Base-by-base conservation (phyloP, 2,888 invertebrate genomes). In the Drosophila cyrtoloma region DNA sequence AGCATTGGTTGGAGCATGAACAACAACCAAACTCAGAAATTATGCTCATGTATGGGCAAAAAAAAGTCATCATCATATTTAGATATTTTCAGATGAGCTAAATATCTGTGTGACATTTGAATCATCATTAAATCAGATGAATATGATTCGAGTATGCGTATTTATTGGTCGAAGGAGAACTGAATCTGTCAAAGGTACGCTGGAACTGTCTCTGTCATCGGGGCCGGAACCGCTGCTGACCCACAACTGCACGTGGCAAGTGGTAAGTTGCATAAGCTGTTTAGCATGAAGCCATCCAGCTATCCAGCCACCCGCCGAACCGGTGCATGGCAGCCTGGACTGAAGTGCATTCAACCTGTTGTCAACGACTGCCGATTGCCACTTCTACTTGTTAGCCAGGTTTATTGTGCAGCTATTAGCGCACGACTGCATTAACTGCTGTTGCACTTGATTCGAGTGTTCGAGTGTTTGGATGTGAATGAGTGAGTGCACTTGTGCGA, bases 321-420 rank as follows among this genome's bases (percentile, higher is more conserved):
- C 55, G 63, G 71, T 71, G 76, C 57, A 47, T 47, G 22, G 16
- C 19, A n/a, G 39, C 16, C 30, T 55, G 56, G 64, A 16, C 28
- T 50, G 37, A 26, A 73, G 76, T 63, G 69, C 83, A 65, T 89
- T 83, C 87, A 83, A 82, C 86, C 55, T 64, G 62, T n/a, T 62
- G 61, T 37, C 47, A 53, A 39, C 33, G 50, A 60, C 61, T 80
- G 69, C 66, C 47, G 47, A 51, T 33, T 59, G 39, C 50, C 79
- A 78, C 47, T 62, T 56, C 82, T 85, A 82, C 90, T 84, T 66
- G 84, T 78, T 82, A 55, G 90, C 84, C 84, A 67, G 51, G 86
- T 82, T 90, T 85, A 82, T 90, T 79, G 79, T 75, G 63, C 75
- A 70, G 22, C 64, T 44, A 81, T 77, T 76, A 77, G 58, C 44